Percentiles rank a stretch among this genome's conserved stretches.
Evolutionary conservation across 2,113 vertebrate genomes (phyloP).

Genomic region (Delphinus delphis): DNA sequence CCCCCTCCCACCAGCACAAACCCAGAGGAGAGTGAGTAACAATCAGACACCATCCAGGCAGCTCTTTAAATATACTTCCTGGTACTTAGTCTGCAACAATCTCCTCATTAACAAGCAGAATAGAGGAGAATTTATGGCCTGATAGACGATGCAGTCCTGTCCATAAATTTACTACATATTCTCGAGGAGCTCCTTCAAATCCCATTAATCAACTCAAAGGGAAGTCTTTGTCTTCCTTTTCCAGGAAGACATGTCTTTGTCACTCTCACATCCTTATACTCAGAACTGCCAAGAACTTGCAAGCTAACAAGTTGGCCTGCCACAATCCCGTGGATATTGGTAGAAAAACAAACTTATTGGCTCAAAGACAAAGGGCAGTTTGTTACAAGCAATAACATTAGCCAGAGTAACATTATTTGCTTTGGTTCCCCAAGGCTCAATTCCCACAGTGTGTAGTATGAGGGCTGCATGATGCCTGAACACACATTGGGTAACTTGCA

Average conservation of each 20-base stretch:
- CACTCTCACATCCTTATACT: background rate
- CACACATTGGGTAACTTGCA: background rate
- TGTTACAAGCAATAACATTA: background rate
- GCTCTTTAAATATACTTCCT: background rate
- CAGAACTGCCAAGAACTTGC: background rate
- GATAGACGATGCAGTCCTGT: background rate
- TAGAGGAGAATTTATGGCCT: background rate
- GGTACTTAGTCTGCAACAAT: background rate
- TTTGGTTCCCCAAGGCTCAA: background rate
- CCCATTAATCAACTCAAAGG: background rate
- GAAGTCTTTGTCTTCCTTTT: background rate
- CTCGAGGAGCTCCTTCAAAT: background rate
- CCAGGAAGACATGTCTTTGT: background rate
- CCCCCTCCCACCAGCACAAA: accelerated
- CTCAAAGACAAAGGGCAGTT: background rate
- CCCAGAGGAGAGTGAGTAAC: background rate
- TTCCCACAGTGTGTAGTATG: too few relatives aligned
- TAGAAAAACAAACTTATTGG: background rate
- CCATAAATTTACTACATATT: background rate
- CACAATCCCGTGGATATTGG: background rate
- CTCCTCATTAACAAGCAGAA: background rate
- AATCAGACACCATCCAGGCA: too few relatives aligned
- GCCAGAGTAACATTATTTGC: background rate
- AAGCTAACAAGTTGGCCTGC: background rate
- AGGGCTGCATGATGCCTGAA: background rate